Conservation (phyloP, 2,888 invertebrate genomes). For the Ophion costatus region DNA sequence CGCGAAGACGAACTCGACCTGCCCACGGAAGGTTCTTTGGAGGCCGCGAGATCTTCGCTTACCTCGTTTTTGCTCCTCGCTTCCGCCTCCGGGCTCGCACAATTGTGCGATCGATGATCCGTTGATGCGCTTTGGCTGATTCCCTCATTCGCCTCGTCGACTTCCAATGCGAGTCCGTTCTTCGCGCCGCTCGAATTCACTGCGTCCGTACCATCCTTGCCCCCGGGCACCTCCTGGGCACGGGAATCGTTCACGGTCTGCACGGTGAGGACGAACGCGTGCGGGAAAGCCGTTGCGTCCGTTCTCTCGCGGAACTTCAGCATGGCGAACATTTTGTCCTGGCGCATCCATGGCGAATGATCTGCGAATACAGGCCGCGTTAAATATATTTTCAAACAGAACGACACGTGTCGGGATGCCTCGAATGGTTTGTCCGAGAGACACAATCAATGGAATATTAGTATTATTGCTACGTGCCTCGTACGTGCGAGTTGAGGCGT, state of each 20-base stretch:
- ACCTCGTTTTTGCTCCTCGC: not conserved
- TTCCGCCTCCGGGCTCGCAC: not conserved
- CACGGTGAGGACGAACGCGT: conserved; percentile 79
- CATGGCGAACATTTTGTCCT: conserved; percentile 81
- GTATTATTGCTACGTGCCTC: too few relatives aligned
- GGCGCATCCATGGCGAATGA: conserved; percentile 79
- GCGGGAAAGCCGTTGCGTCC: conserved; percentile 74
- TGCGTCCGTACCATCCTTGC: not conserved
- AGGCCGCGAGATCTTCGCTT: not conserved
- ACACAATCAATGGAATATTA: too few relatives aligned
- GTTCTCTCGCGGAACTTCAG: conserved; percentile 78
- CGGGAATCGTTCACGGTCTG: conserved; percentile 63
- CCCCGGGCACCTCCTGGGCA: not conserved
- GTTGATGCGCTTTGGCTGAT: not conserved
- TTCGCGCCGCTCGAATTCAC: not conserved
- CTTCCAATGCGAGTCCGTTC: not conserved
- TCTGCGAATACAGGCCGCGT: conserved; percentile 65
- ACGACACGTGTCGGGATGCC: not conserved
- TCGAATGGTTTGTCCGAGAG: not conserved
- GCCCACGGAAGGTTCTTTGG: not conserved
- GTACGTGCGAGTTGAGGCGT: too few relatives aligned
- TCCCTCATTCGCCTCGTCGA: not conserved
- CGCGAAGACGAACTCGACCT: not conserved
- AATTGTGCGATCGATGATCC: not conserved
- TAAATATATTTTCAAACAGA: not conserved